Base-by-base conservation (phyloP, 1,140 invertebrate genomes). In the Pseudomyrmex pallidus region DNA sequence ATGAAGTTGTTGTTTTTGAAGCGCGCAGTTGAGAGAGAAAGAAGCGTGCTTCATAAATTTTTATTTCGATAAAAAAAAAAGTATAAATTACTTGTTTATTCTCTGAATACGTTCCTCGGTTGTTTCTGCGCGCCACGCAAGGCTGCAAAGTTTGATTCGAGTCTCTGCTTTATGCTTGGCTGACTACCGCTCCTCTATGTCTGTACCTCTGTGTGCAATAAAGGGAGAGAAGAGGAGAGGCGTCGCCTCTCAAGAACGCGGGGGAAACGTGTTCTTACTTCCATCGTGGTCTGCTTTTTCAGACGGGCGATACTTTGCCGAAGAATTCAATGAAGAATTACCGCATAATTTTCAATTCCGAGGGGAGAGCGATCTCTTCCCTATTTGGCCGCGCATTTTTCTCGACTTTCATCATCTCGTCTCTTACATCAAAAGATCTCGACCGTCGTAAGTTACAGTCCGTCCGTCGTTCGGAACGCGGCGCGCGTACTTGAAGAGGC, bases 101-200 rank as follows among this genome's bases (percentile, higher is more conserved):
- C 52, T 25, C 57, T 61, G 70, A 63, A 67, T 54, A 56, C 70
- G 82, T 87, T 52, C 5, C 35, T 78, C 83, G 74, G 73, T 89
- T 68, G 63, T 90, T 90, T 83, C 87, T 85, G 85, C 82, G 87
- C 88, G 87, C 88, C 86, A 87, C 85, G 87, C 90, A 84, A 91
- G 87, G 90, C 91, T 90, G 91, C 85, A 85, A 90, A 91, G 90
- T 92, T 92, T 85, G 91, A 92, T 92, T 93, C 89, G 87, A 90
- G 90, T 83, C 90, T 92, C 85, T 70, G 86, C 85, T 94, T 92
- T 87, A 93, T 85, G 93, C 90, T 92, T 90, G 87, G 92, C 90
- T 92, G 93, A 74, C 73, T 80, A 91, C 92, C 90, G 90, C 90
- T 93, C 90, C 90, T 90, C 89, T 90, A 84, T 90, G 84, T 80